These are phyloP conservation scores for Boloria euphrosyne DNA, from an alignment of 2,888 invertebrate genomes.

Conservation along the genomic window DNA sequence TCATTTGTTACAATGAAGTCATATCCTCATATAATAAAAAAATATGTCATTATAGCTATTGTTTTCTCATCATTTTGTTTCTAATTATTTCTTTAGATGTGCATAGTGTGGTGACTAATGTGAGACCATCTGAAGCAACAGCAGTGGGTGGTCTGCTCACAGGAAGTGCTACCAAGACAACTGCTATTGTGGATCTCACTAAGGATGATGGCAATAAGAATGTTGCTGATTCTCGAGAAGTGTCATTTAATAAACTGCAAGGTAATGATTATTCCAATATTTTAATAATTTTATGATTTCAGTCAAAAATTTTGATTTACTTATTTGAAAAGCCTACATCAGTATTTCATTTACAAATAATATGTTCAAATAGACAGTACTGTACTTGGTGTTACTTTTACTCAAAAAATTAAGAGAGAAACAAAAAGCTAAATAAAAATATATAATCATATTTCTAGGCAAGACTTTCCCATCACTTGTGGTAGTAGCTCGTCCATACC, in stretches of 20 bases:
- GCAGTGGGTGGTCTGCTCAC: constrained; percentile 88
- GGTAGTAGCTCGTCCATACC: constrained; percentile 90
- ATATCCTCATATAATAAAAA: not conserved
- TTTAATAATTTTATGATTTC: not conserved
- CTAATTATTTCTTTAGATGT: constrained; percentile 57
- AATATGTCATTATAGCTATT: not conserved
- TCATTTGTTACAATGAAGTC: not conserved
- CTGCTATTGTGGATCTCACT: constrained; percentile 84
- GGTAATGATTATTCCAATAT: constrained; percentile 54
- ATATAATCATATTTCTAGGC: constrained; percentile 62
- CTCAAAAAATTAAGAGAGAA: no score
- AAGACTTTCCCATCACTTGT: constrained; percentile 94
- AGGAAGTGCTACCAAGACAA: constrained; percentile 80
- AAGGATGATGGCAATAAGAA: constrained; percentile 83
- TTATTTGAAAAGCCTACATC: no score
- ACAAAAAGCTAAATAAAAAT: not conserved
- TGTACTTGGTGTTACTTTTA: no score
- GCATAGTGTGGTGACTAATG: constrained; percentile 75
- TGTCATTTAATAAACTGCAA: constrained; percentile 89
- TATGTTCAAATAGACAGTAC: no score
- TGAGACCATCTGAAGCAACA: constrained; percentile 87
- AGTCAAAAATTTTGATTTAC: not conserved
- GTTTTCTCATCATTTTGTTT: no score
- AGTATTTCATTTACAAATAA: no score
- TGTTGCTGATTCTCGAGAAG: constrained; percentile 86